A percentile compares a stretch with the other conserved stretches of the same genome.
Evolutionary conservation across 2,888 invertebrate genomes (phyloP).

Genomic region (Macaria liturata): DNA sequence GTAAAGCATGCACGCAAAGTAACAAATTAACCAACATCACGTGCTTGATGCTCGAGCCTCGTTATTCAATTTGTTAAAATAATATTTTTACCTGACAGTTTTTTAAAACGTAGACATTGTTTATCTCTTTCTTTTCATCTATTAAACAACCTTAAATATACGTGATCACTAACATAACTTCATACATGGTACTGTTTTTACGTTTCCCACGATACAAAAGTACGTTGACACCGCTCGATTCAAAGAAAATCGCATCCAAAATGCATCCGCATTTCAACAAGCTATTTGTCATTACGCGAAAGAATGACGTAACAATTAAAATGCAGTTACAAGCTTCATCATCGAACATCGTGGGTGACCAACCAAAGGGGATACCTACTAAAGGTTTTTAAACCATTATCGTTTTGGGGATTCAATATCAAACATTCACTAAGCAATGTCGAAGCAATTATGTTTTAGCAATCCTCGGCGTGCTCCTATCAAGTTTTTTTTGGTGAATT

Average conservation of each 20-base stretch:
- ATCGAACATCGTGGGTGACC: conserved; percentile 10
- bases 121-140: too few relatives aligned
- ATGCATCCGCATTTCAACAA: conserved; percentile 24
- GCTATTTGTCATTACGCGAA: conserved; percentile 4
- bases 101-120: too few relatives aligned
- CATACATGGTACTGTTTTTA: too few relatives aligned
- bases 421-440: too few relatives aligned
- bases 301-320: conserved; percentile 26
- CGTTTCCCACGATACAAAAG: conserved; percentile 8
- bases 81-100: neutral
- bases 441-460: too few relatives aligned
- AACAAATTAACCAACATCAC: conserved; percentile 1
- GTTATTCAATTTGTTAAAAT: conserved; percentile 16
- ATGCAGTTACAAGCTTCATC: conserved; percentile 23
- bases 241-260: conserved; percentile 21
- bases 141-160: too few relatives aligned
- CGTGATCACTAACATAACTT: too few relatives aligned
- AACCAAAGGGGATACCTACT: conserved; percentile 4
- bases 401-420: too few relatives aligned
- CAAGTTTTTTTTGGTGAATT: too few relatives aligned
- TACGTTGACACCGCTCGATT: conserved; percentile 11
- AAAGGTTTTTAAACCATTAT: too few relatives aligned
- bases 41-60: neutral
- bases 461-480: too few relatives aligned
- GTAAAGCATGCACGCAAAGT: conserved; percentile 1